A percentile compares a stretch with the other conserved stretches of the same genome.
Conservation (phyloP, 2,888 invertebrate species). For the Sarcophaga carnaria region DNA sequence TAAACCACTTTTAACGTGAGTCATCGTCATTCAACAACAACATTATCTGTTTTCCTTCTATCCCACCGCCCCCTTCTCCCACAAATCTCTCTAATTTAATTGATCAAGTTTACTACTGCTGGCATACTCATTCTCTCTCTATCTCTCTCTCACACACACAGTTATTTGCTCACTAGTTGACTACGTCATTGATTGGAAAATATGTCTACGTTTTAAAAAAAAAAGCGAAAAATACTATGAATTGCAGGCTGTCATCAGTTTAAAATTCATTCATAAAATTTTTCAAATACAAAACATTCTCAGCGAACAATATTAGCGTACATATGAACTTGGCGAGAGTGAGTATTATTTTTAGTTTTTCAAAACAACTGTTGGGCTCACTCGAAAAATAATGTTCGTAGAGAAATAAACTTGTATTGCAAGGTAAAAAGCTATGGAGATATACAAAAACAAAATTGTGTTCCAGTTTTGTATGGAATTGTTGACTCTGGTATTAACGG, state of each 20-base stretch:
- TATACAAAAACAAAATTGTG: too few relatives aligned
- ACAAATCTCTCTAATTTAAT: slow-evolving; percentile 5
- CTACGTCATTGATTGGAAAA: slow-evolving; percentile 45
- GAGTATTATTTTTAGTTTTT: too few relatives aligned
- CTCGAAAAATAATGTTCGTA: not conserved
- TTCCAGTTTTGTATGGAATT: too few relatives aligned
- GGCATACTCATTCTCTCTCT: not conserved
- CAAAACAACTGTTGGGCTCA: not conserved
- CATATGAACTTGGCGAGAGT: not conserved
- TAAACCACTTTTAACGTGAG: slow-evolving; percentile 18
- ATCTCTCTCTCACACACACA: not conserved
- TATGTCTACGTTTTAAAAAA: not conserved
- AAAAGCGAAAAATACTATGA: not conserved
- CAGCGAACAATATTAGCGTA: slow-evolving; percentile 20
- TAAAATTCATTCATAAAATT: slow-evolving; percentile 49
- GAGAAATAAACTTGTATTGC: too few relatives aligned
- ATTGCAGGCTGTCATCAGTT: not conserved
- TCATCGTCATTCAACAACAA: slow-evolving; percentile 43
- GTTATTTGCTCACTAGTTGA: not conserved
- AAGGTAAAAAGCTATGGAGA: too few relatives aligned
- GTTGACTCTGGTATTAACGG: too few relatives aligned
- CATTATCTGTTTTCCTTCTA: slow-evolving; percentile 22
- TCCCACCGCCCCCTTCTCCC: not conserved
- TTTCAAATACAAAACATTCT: not conserved
- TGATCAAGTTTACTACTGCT: not conserved